phyloP scores from a whole-genome alignment of 2,113 vertebrate species.

The Taxidea taxus region DNA sequence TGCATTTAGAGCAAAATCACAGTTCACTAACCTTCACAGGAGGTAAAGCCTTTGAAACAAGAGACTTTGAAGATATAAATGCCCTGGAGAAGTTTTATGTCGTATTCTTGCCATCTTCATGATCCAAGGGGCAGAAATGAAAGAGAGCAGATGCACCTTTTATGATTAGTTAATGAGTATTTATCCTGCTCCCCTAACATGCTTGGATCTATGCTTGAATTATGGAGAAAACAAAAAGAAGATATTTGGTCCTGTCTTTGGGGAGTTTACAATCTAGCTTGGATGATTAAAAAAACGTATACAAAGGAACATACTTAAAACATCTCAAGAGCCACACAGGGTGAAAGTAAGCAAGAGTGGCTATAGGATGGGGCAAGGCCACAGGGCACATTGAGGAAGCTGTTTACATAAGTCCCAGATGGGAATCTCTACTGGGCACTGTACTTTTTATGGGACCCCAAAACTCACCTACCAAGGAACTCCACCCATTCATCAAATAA shows the following conservation, averaged over 20 bases:
- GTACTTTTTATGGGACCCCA: neutral
- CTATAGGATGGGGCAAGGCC: neutral
- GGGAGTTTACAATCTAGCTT: neutral
- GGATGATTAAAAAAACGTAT: neutral
- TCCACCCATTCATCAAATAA: neutral
- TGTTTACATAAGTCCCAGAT: neutral
- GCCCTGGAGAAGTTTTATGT: neutral
- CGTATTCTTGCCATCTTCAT: neutral
- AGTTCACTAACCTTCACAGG: neutral
- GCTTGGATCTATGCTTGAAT: neutral
- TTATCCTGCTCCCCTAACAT: neutral
- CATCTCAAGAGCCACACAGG: neutral
- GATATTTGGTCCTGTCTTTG: neutral
- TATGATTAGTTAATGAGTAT: neutral
- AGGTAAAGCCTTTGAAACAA: neutral
- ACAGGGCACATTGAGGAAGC: accelerated
- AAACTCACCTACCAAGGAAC: neutral
- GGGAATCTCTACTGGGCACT: neutral
- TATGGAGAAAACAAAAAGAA: neutral
- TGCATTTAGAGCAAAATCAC: neutral
- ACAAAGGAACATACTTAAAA: neutral
- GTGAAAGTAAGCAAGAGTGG: neutral
- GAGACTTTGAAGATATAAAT: neutral
- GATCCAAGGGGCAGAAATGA: neutral
- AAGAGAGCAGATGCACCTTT: neutral